These are phyloP conservation scores for Aphodius sticticus DNA, from an alignment of 2,888 invertebrate species.

Conservation along the genomic window DNA sequence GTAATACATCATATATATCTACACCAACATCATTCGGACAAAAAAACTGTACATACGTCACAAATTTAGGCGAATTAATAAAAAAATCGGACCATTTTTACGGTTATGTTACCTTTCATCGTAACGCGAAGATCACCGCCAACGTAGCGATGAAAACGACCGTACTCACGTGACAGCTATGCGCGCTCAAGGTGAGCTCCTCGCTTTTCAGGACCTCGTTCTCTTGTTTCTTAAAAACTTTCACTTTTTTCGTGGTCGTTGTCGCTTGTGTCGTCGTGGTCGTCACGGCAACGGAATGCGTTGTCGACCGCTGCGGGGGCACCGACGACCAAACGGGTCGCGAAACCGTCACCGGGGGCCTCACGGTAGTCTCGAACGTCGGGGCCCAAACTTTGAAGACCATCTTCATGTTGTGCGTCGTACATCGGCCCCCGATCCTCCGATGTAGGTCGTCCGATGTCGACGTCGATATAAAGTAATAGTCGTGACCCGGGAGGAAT, in stretches of 20 bases:
- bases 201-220: conserved; percentile 95
- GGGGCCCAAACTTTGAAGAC: conserved; percentile 85
- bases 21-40: conserved; percentile 49
- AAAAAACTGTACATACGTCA: conserved; percentile 55
- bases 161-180: conserved; percentile 40
- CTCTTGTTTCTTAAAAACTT: conserved; percentile 79
- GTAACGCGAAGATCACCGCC: conserved; percentile 51
- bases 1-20: conserved; percentile 46
- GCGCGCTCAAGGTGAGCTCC: conserved; percentile 78
- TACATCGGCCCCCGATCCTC: conserved; percentile 91
- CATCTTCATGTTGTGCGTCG: conserved; percentile 94
- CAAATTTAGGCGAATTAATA: conserved; percentile 33
- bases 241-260: conserved; percentile 70
- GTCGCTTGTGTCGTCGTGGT: conserved; percentile 57
- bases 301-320: conserved; percentile 57
- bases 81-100: conserved; percentile 33
- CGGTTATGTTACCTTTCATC: conserved; percentile 50
- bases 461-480: conserved; percentile 92
- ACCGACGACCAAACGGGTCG: conserved; percentile 58
- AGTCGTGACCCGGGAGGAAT: conserved; percentile 93
- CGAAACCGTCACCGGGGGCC: conserved; percentile 51
- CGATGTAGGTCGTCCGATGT: conserved; percentile 91
- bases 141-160: conserved; percentile 49
- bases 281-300: conserved; percentile 51
- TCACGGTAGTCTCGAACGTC: conserved; percentile 62